Conservation (phyloP, 2,888 invertebrate genomes). For the Drosophila pseudotalamancana region DNA sequence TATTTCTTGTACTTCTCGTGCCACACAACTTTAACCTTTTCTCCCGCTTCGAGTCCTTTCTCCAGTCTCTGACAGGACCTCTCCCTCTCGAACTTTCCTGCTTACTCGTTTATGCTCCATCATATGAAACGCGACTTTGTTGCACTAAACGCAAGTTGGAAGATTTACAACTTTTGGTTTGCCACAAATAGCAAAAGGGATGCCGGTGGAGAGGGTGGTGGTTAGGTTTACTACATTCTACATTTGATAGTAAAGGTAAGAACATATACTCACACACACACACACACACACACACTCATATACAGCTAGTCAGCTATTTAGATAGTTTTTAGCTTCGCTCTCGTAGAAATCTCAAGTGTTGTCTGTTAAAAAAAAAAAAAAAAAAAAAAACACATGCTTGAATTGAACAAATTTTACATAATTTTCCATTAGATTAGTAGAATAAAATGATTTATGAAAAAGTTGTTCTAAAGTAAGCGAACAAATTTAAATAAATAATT, state of each 20-base stretch:
- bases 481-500: too few species aligned
- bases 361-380: neutral
- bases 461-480: too few species aligned
- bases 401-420: too few species aligned
- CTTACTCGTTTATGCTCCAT: constrained; percentile 61
- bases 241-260: constrained; percentile 12
- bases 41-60: neutral
- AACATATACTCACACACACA: constrained; percentile 5
- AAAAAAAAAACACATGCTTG: too few species aligned
- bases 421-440: too few species aligned
- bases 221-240: neutral
- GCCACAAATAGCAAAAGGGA: constrained; percentile 25
- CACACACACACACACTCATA: constrained; percentile 1
- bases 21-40: constrained; percentile 50
- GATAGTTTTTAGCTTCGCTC: constrained; percentile 1
- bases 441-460: too few species aligned
- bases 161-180: constrained; percentile 68
- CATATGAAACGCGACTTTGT: constrained; percentile 70
- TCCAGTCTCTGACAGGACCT: constrained; percentile 4
- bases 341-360: neutral
- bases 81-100: constrained; percentile 24
- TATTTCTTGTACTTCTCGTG: constrained; percentile 19
- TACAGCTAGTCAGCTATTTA: constrained; percentile 3
- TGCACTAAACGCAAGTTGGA: constrained; percentile 67
- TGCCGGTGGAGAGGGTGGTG: neutral